Base-by-base conservation (phyloP, 2,888 invertebrate species). In the Electrophaes corylata region DNA sequence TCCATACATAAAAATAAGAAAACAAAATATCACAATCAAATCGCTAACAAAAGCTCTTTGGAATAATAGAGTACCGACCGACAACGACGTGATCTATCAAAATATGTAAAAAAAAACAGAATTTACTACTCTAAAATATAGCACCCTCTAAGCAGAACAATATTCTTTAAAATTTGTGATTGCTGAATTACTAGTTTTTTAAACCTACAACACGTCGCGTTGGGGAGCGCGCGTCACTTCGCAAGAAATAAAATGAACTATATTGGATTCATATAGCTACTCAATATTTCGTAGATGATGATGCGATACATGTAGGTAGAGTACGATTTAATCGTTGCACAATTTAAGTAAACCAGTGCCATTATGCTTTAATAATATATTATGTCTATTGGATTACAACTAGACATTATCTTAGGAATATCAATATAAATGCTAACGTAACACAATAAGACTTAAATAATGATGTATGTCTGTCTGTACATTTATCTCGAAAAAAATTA, bases 11-110 rank as follows among this genome's bases (percentile, higher is more conserved):
- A 69, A 69, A 65, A 66, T 4, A 62, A 60, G 43, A 69, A 65
- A 55, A 67, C 20, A 74, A 79, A 79, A 80, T 83, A 83, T 82
- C 81, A 83, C 83, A 82, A 73, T 76, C 35, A 68, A 55, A 64
- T 72, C 62, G 62, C 69, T 52, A 75, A 75, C 71, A 76, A 79
- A 75, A 67, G 66, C 73, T 80, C 80, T 82, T 81, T 81, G 80
- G 78, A 81, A 52, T 48, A 53, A 18, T 41, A 43, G 11, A 20
- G 26, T 26, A 26, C 3, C 4, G 1, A 29, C 26, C 10, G 16
- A 16, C 37, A 37, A 31, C 4, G 31, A 31, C n/a, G 11, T 16
- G 8, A 16, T 10, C 3, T 8, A 11, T 5, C 16, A 16, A 14
- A 16, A 16, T 37, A 37, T 1, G 11, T 41, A 43, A 20, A 23